These are phyloP conservation scores for Empidonax traillii DNA, from an alignment of 2,113 vertebrate species.

Conservation along the genomic window DNA sequence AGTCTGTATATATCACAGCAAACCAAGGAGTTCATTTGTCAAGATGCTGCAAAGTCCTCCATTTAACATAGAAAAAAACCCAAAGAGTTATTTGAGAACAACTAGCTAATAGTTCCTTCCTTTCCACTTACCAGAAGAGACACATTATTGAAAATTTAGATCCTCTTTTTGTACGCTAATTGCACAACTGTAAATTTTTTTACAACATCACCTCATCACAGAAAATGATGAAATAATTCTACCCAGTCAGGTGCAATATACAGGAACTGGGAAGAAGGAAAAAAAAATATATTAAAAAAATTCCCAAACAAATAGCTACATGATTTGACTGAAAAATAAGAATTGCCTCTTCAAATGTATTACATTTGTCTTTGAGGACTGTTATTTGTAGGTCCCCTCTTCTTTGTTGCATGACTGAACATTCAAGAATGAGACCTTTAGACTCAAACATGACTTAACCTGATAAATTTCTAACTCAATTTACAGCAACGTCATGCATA, in stretches of 20 bases:
- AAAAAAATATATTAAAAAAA: neutral
- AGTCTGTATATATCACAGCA: neutral
- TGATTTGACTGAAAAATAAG: neutral
- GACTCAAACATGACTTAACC: constrained; percentile 47
- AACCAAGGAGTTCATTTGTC: neutral
- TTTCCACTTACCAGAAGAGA: neutral
- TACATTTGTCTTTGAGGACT: neutral
- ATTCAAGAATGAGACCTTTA: constrained; percentile 29
- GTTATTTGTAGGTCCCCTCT: neutral
- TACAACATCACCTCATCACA: neutral
- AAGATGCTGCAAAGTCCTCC: neutral
- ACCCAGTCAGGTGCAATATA: neutral
- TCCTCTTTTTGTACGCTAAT: neutral
- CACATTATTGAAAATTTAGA: neutral
- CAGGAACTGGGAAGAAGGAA: neutral
- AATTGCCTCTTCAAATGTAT: neutral
- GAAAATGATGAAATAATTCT: neutral
- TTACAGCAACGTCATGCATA: constrained; percentile 60
- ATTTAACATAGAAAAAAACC: neutral
- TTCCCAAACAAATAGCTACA: neutral
- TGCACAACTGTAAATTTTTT: neutral
- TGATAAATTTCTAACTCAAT: constrained; percentile 57
- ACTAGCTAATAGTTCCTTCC: neutral
- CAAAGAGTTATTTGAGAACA: neutral
- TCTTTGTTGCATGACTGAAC: neutral